Conservation (phyloP, 2,797 vertebrate genomes). For the Buceros bicornis region DNA sequence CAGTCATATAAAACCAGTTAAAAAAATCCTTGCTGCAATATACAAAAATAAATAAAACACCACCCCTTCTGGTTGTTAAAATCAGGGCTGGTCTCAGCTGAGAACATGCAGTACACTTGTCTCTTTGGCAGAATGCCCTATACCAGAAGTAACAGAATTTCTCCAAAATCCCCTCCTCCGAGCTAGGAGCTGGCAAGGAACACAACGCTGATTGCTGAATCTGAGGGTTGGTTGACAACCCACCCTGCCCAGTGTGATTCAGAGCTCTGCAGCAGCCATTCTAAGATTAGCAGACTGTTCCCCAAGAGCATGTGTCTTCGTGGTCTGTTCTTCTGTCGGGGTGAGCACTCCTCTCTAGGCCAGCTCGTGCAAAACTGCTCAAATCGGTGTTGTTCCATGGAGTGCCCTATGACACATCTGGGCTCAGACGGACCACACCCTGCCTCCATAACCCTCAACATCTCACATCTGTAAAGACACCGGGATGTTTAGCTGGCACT, state of each 20-base stretch:
- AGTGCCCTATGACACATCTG: neutral
- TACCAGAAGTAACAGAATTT: slow-evolving; percentile 29
- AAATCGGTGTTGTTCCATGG: neutral
- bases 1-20: slow-evolving; percentile 15
- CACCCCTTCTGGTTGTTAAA: slow-evolving; percentile 37
- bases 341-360: neutral
- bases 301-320: neutral
- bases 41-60: slow-evolving; percentile 32
- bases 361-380: neutral
- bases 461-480: neutral
- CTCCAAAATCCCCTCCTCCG: slow-evolving; percentile 25
- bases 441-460: neutral
- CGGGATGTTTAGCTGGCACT: neutral
- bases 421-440: neutral
- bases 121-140: slow-evolving; percentile 38
- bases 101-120: slow-evolving; percentile 31
- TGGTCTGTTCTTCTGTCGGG: neutral
- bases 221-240: slow-evolving; percentile 5
- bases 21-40: neutral
- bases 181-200: neutral
- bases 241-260: neutral
- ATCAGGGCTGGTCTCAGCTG: slow-evolving; percentile 7
- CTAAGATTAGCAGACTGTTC: neutral
- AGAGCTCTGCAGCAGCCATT: neutral
- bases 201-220: neutral